These are phyloP conservation scores for silkworm (Bombyx mori) DNA, from an alignment of 1,140 invertebrate genomes.

Conservation along the genomic window DNA sequence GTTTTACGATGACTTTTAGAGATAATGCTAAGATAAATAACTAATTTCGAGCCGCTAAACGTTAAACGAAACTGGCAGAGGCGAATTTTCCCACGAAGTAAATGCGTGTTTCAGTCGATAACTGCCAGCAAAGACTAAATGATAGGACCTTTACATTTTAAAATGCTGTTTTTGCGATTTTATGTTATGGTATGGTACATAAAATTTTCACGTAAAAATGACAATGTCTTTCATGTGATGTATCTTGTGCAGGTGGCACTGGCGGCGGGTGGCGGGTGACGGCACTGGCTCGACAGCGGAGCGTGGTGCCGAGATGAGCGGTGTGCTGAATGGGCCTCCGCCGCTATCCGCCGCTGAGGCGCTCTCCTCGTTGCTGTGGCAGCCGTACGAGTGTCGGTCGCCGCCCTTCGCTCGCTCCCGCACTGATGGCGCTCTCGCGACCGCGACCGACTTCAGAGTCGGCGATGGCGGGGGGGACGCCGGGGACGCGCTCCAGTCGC, in stretches of 20 bases:
- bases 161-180: too few relatives aligned
- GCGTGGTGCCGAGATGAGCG: conserved; percentile 56
- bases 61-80: too few relatives aligned
- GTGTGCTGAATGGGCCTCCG: conserved; percentile 19
- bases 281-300: conserved; percentile 33
- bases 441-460: conserved; percentile 20
- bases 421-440: conserved; percentile 48
- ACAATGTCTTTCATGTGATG: not conserved
- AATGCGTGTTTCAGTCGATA: too few relatives aligned
- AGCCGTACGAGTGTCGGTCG: conserved; percentile 68
- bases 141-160: too few relatives aligned
- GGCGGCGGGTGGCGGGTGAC: conserved; percentile 43
- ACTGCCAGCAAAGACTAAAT: too few relatives aligned
- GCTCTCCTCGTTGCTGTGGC: conserved; percentile 65
- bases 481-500: conserved; percentile 46
- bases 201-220: too few relatives aligned
- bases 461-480: conserved; percentile 22
- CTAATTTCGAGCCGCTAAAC: too few relatives aligned
- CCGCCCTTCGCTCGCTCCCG: conserved; percentile 54
- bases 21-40: too few relatives aligned
- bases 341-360: conserved; percentile 67
- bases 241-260: conserved; percentile 28
- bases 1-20: too few relatives aligned
- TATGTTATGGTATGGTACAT: too few relatives aligned
- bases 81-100: too few relatives aligned